A percentile compares a stretch with the other conserved stretches of the same genome.
phyloP scores from a whole-genome alignment of 2,113 vertebrate genomes.

The Cranoglanis bouderius region DNA sequence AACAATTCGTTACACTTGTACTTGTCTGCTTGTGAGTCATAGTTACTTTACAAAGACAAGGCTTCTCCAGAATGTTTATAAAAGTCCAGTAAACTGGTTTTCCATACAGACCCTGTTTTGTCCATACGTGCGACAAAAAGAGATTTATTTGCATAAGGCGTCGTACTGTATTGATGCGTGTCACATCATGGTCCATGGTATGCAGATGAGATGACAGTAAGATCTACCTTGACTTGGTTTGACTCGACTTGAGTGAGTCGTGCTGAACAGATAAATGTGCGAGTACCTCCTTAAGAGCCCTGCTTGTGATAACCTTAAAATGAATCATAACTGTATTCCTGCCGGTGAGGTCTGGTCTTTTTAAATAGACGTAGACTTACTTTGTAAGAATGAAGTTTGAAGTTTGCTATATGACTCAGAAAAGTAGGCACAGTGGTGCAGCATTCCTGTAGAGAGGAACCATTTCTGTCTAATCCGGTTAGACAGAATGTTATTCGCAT shows the following conservation, averaged over 20 bases:
- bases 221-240: neutral
- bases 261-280: neutral
- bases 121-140: too few relatives aligned
- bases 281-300: neutral
- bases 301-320: neutral
- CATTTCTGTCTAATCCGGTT: slow-evolving; percentile 42
- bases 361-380: neutral
- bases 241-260: neutral
- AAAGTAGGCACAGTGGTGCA: neutral
- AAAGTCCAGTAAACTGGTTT: neutral
- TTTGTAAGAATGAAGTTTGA: neutral
- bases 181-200: neutral
- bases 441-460: slow-evolving; percentile 50
- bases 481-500: neutral
- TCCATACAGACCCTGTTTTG: too few relatives aligned
- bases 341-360: neutral
- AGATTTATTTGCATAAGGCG: neutral
- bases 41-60: neutral
- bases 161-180: neutral
- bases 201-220: neutral
- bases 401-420: neutral
- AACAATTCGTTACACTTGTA: neutral
- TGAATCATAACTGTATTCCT: neutral
- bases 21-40: neutral
- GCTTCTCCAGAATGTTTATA: neutral